Base-by-base conservation (phyloP, 2,888 invertebrate genomes). In the Drosophila greeni region DNA sequence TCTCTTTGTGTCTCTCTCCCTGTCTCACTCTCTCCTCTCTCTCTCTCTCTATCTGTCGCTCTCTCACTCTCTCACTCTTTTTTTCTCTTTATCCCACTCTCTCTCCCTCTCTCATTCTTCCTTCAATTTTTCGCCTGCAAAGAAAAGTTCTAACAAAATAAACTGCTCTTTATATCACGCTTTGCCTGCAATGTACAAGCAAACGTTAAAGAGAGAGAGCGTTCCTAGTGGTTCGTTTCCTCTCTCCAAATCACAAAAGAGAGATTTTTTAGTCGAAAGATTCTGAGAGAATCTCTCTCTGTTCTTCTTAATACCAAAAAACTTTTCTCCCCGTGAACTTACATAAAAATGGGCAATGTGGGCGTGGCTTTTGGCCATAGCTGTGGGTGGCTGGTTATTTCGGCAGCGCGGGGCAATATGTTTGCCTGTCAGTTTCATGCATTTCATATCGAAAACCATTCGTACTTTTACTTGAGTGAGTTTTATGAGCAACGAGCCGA, bases 391-490 rank as follows among this genome's bases (percentile, higher is more conserved):
- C 16, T 18, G 40, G 40, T 40, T 40, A 40, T 37, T 37, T 36
- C 23, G 23, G 55, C n/a, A 78, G 43, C 82, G 73, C 70, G 80
- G 71, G 80, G 84, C 84, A 84, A 81, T 81, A 81, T 81, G 83
- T 81, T 81, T 73, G 81, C 72, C 81, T 81, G 84, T 81, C 84
- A 81, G 81, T 84, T 81, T 82, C 81, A 81, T 81, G 81, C 84
- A 81, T 81, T 84, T 81, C 84, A 81, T 81, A 81, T 81, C 81
- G 81, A 84, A 81, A 81, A 81, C 75, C 84, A 82, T 81, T 84
- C 85, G 84, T 82, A 82, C 80, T 82, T 80, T 84, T 81, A 82
- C 81, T 81, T 84, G 83, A 81, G 84, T 84, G 81, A 81, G 84
- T 84, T 81, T 81, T 81, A 81, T 81, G 81, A 82, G 82, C 80